A percentile compares a stretch with the other conserved stretches of the same genome.
Evolutionary conservation across 2,797 vertebrate genomes (phyloP).

Genomic region (Xenops minutus): DNA sequence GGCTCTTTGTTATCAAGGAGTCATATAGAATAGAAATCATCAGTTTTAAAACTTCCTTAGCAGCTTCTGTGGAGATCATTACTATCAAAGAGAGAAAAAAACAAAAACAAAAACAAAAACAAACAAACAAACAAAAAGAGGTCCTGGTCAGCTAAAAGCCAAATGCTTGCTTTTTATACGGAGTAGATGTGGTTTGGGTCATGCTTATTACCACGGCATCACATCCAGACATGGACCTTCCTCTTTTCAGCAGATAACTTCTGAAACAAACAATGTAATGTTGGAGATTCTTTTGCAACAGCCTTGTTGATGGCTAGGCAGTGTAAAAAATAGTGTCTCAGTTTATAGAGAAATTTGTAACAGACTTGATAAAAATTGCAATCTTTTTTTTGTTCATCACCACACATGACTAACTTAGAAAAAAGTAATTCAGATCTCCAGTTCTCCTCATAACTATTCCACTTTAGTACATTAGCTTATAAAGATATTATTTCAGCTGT

Average conservation of each 20-base stretch:
- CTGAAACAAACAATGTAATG: background rate
- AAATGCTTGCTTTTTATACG: background rate
- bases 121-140: background rate
- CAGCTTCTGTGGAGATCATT: background rate
- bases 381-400: background rate
- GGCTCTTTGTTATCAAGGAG: background rate
- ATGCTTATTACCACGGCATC: background rate
- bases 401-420: background rate
- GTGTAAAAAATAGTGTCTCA: background rate
- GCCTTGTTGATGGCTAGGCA: background rate
- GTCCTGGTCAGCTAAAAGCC: background rate
- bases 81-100: background rate
- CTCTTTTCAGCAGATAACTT: background rate
- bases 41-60: background rate
- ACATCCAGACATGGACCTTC: background rate
- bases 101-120: no score
- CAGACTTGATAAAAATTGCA: background rate
- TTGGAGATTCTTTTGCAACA: background rate
- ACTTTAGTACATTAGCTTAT: background rate
- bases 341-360: background rate
- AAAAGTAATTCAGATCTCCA: background rate
- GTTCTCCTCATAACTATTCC: background rate
- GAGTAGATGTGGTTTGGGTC: background rate
- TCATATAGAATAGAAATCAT: background rate
- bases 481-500: constrained; percentile 32